Base-by-base conservation (phyloP, 1,140 invertebrate species). In the Monochamus saltuarius region DNA sequence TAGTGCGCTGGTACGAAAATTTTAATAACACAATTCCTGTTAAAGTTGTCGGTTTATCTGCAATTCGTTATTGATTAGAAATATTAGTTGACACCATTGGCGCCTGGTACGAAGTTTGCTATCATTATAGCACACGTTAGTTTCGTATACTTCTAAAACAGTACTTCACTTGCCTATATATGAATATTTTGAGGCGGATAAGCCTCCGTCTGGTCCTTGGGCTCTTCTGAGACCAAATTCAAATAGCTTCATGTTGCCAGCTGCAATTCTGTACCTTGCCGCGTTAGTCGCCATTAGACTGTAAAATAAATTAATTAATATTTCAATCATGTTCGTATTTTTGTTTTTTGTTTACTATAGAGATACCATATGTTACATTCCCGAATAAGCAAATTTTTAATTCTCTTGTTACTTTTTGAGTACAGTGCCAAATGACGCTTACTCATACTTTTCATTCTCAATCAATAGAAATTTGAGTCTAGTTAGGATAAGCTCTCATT, bases 181-280 rank as follows among this genome's bases (percentile, higher is more conserved):
- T 52, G 94, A 89, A 80, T 99, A 99, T 81, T 97, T 97, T 0
- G 96, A 98, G 4, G 97, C 97, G 35, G 95, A 97, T 17, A 99
- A 79, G 7, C 94, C 97, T 37, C 97, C 97, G 81, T 99, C 97
- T 4, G 97, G 97, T 19, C 97, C 97, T 80, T 99, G 97, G 3
- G 97, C 97, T 77, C 97, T 81, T 65, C 97, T 82, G 57, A 99
- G 79, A n/a, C 97, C 97, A 83, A 99, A 99, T 80, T 99, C 97
- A 38, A 97, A 80, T 34, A 99, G 78, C 54, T 87, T 85, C 49
- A 95, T 85, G 73, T 90, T 85, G 72, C 88, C 90, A 60, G 95
- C 91, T 14, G 94, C 94, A 80, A 98, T 88, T 65, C 97, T 85
- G 80, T 97, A 99, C 62, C 97, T 82, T 35, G 95, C 93, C 53